Evolutionary conservation across 2,113 vertebrate species (phyloP).

Genomic region (Leptobrachium leishanense): DNA sequence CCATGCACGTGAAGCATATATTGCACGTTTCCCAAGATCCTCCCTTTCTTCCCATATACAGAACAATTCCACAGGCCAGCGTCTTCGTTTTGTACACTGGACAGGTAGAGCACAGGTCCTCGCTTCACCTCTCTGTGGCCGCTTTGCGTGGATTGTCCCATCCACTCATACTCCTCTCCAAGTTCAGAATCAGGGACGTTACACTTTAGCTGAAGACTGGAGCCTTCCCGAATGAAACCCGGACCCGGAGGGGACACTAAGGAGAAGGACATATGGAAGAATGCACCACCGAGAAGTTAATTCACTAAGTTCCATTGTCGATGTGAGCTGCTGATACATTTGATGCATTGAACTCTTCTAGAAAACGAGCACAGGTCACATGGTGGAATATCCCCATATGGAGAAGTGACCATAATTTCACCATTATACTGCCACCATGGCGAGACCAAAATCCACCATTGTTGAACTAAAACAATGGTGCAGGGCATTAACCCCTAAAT

Average conservation of each 20-base stretch:
- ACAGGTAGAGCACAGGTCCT: slow-evolving; percentile 15
- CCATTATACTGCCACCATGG: no score
- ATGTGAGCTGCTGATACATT: no score
- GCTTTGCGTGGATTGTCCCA: neutral
- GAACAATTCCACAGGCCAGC: slow-evolving; percentile 29
- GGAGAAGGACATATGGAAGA: neutral
- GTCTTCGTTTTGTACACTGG: neutral
- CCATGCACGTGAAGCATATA: slow-evolving; percentile 30
- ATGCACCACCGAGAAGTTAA: no score
- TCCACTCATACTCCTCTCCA: slow-evolving; percentile 23
- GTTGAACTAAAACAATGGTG: no score
- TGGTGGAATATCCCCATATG: no score
- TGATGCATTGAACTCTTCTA: no score
- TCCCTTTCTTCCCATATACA: neutral
- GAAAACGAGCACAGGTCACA: no score
- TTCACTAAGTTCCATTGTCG: no score
- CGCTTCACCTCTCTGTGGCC: neutral
- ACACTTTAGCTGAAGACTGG: slow-evolving; percentile 13
- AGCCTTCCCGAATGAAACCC: slow-evolving; percentile 14
- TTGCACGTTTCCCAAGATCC: neutral
- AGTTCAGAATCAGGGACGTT: slow-evolving; percentile 6
- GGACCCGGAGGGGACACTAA: slow-evolving; percentile 1
- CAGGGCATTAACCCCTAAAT: no score
- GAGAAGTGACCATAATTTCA: no score
- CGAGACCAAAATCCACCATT: no score